phyloP scores from a whole-genome alignment of 2,797 vertebrate species.

The Danio albolineatus region DNA sequence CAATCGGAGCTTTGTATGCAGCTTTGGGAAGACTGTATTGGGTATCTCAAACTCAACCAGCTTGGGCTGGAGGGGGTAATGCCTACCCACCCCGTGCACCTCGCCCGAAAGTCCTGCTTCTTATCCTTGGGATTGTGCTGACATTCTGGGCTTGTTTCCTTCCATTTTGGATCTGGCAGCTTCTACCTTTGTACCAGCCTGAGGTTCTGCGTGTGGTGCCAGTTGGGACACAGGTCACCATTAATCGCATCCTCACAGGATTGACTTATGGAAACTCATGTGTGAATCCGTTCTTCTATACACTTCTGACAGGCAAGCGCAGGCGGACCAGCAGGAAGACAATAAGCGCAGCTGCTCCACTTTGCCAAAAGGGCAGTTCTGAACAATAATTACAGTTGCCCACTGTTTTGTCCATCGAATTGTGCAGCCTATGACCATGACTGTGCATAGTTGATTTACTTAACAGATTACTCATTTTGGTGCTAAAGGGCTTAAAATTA shows the following conservation, averaged over 20 bases:
- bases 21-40: constrained; percentile 85
- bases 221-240: constrained; percentile 82
- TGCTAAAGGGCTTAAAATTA: constrained; percentile 15
- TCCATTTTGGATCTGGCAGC: constrained; percentile 90
- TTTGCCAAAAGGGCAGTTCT: constrained; percentile 78
- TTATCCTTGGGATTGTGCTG: constrained; percentile 85
- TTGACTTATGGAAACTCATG: constrained; percentile 89
- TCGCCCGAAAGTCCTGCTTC: constrained; percentile 84
- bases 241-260: constrained; percentile 86
- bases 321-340: constrained; percentile 68
- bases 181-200: constrained; percentile 84
- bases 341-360: constrained; percentile 72
- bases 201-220: constrained; percentile 78
- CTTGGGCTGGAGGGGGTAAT: constrained; percentile 75
- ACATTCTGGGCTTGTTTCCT: constrained; percentile 90
- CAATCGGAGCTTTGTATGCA: constrained; percentile 84
- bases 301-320: constrained; percentile 82
- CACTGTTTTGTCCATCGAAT: constrained; percentile 14
- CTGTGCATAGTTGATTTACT: constrained; percentile 25
- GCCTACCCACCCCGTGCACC: constrained; percentile 78
- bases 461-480: constrained; percentile 8
- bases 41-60: constrained; percentile 82
- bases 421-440: constrained; percentile 15
- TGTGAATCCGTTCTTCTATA: constrained; percentile 90
- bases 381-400: constrained; percentile 41